Base-by-base conservation (phyloP, 2,888 invertebrate species). In the Chymomyza amoena region DNA sequence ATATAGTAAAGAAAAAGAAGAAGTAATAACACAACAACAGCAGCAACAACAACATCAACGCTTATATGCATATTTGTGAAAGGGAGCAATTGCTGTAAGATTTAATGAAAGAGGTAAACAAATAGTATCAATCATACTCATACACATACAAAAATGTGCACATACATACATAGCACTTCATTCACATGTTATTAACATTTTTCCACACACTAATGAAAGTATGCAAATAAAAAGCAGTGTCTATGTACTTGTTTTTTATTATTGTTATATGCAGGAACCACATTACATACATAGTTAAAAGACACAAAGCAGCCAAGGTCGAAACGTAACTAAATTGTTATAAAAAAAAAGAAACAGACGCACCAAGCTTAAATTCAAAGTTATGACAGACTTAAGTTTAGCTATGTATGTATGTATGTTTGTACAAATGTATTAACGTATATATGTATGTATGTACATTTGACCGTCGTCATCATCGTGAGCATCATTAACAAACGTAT, bases 21-120 rank as follows among this genome's bases (percentile, higher is more conserved):
- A 72, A 72, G 45, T 54, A 63, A 54, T 57, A 59, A 3, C 25
- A 62, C 16, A 32, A 32, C 32, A 28, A 28, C 28, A 4, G 6
- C 28, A 28, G 6, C 4, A 28, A 28, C 28, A 32, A 9, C 32
- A 32, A 9, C 63, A 45, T 20, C 50, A 68, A 64, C 28, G 52
- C 65, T 25, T 15, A 57, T 54, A 18, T 54, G 54, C 20, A 59
- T 73, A 76, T 73, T 82, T 78, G 81, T 80, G 80, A 80, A 81
- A 82, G 75, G 84, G 77, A 79, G 71, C 82, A 80, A 83, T 80
- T 85, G 74, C 74, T 76, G 81, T 75, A 71, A 75, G 83, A 77
- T 71, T 79, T 84, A 84, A 84, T 84, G 84, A 84, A 84, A 84
- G 84, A 84, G 84, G 84, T 84, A 64, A 82, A 81, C 39, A 45